phyloP scores from a whole-genome alignment of 2,797 vertebrate genomes.

The Sciurus vulgaris region DNA sequence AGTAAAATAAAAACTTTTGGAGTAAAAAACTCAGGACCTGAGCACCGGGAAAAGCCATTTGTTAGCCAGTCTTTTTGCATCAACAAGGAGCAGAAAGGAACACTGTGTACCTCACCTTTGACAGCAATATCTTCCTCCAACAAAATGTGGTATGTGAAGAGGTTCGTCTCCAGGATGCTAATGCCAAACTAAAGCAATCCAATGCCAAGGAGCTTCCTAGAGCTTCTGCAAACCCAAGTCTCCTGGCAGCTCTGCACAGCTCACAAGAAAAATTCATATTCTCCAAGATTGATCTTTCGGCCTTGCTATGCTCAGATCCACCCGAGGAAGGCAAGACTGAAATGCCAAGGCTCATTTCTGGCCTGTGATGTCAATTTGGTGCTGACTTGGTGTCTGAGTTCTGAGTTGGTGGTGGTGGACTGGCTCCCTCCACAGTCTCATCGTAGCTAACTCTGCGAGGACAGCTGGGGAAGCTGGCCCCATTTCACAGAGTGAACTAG shows the following conservation, averaged over 20 bases:
- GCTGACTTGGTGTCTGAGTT: neutral
- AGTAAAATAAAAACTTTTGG: neutral
- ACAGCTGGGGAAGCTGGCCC: neutral
- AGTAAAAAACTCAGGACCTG: neutral
- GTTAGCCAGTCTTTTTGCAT: neutral
- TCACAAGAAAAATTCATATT: conserved; percentile 45
- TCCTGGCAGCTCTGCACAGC: neutral
- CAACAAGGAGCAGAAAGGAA: neutral
- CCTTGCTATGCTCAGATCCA: neutral
- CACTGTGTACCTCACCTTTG: conserved; percentile 13
- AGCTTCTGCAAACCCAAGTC: neutral
- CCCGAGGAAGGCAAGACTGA: neutral
- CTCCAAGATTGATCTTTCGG: neutral
- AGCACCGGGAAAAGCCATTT: neutral
- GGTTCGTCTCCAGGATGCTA: neutral
- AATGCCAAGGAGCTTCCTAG: conserved; percentile 7
- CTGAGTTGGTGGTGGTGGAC: neutral
- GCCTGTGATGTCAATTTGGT: neutral
- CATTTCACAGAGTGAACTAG: neutral
- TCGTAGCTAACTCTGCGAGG: neutral
- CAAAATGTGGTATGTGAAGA: neutral
- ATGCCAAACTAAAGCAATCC: conserved; percentile 38
- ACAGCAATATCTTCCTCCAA: conserved; percentile 61
- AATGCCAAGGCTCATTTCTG: neutral
- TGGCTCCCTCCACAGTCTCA: neutral